Evolutionary conservation across 2,113 vertebrate genomes (phyloP).

Genomic region (Aptenodytes forsteri): DNA sequence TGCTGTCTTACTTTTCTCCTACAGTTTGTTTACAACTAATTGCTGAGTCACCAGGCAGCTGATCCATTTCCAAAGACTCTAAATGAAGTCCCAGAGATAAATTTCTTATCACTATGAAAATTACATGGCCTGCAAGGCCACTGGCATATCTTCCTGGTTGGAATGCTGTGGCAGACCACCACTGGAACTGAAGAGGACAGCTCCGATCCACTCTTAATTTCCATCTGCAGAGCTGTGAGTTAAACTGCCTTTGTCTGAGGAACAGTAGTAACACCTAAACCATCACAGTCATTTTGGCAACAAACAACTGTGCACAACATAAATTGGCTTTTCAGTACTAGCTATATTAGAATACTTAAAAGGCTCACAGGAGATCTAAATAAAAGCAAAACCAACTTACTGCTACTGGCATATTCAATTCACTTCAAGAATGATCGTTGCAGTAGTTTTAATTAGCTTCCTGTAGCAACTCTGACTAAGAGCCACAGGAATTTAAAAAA

Average conservation of each 20-base stretch:
- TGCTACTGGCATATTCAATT: not conserved
- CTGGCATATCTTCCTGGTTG: not conserved
- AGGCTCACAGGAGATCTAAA: not conserved
- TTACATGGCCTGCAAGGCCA: not conserved
- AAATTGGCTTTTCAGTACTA: not conserved
- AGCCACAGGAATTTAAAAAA: not conserved
- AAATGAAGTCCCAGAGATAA: not conserved
- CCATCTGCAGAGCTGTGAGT: not conserved
- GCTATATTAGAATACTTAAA: not conserved
- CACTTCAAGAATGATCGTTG: not conserved
- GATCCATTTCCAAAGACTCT: constrained; percentile 10
- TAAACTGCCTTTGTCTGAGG: not conserved
- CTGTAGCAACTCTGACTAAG: not conserved
- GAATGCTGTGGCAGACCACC: not conserved
- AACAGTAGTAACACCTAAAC: not conserved
- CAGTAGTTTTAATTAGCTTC: not conserved
- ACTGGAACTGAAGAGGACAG: not conserved
- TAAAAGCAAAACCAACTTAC: not conserved
- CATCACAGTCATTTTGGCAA: not conserved
- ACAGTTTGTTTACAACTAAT: constrained; percentile 59
- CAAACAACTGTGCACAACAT: not conserved
- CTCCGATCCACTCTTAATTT: not conserved
- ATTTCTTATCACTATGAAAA: not conserved
- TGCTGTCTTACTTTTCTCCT: not conserved
- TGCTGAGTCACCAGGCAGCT: constrained; percentile 59